phyloP scores from a whole-genome alignment of 2,113 vertebrate genomes.

The Petroica traversi region DNA sequence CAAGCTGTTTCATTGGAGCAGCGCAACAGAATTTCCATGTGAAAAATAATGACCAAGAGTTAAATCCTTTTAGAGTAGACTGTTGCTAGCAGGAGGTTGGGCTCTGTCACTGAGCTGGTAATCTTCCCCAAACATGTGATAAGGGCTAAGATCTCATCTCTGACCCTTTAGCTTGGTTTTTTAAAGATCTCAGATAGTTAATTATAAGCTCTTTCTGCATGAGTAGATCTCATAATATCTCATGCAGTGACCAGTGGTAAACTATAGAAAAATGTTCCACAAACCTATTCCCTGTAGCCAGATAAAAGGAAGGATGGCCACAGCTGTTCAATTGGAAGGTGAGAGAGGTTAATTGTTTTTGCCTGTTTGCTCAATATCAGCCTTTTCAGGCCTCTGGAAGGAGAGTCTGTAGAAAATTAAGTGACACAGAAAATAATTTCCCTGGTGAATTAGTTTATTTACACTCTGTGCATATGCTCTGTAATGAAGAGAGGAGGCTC shows the following conservation, averaged over 20 bases:
- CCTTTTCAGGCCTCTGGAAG: neutral
- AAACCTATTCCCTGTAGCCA: neutral
- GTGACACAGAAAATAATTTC: neutral
- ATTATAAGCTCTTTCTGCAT: constrained; percentile 26
- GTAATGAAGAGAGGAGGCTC: neutral
- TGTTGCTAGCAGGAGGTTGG: neutral
- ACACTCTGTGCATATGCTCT: neutral
- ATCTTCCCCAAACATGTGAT: neutral
- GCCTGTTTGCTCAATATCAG: neutral
- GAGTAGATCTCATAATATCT: neutral
- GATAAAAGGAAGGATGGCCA: neutral
- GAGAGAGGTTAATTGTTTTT: constrained; percentile 36
- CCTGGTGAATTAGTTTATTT: neutral
- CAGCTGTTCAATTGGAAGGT: neutral
- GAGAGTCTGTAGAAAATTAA: neutral
- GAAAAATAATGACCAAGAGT: neutral
- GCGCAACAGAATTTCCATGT: neutral
- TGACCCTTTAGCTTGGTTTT: neutral
- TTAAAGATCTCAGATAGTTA: neutral
- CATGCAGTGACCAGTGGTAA: neutral
- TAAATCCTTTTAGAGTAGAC: neutral
- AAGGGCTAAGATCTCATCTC: neutral
- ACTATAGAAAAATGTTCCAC: neutral
- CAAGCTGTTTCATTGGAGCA: neutral
- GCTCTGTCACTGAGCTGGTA: neutral